Conservation (phyloP, 2,113 vertebrate genomes). For the Parotia lawesii region DNA sequence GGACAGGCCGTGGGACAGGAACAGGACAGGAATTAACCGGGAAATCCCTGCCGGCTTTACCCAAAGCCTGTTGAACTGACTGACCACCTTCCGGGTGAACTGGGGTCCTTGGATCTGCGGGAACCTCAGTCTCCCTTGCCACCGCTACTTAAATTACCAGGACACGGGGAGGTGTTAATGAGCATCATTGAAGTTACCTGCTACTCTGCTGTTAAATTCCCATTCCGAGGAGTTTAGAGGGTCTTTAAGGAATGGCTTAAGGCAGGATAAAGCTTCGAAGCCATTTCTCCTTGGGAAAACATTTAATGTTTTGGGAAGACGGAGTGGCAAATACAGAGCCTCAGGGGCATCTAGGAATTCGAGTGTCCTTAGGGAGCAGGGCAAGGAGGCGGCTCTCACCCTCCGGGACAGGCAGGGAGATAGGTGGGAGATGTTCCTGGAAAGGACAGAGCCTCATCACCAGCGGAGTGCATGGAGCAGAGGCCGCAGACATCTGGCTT, state of each 20-base stretch:
- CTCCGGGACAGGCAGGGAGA: not conserved
- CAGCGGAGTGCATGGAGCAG: not conserved
- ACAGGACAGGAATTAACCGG: not conserved
- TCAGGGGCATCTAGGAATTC: not conserved
- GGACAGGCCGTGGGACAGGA: not conserved
- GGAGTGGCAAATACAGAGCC: not conserved
- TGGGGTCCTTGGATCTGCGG: not conserved
- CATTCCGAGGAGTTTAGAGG: not conserved
- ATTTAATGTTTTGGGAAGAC: not conserved
- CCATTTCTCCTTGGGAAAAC: not conserved
- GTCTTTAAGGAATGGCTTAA: not conserved
- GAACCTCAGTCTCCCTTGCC: not conserved
- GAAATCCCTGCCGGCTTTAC: not conserved
- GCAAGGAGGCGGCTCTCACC: not conserved
- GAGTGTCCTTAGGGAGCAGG: not conserved
- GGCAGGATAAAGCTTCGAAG: not conserved
- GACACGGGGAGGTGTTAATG: not conserved
- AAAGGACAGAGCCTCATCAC: not conserved
- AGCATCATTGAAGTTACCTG: not conserved
- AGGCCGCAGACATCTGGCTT: not conserved
- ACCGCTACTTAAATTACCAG: not conserved
- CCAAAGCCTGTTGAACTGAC: not conserved
- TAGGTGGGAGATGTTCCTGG: not conserved
- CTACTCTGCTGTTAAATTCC: not conserved
- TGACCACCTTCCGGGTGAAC: not conserved